Percentiles rank a stretch among this genome's conserved stretches.
phyloP scores from a whole-genome alignment of 2,113 vertebrate genomes.

The Turnix velox region DNA sequence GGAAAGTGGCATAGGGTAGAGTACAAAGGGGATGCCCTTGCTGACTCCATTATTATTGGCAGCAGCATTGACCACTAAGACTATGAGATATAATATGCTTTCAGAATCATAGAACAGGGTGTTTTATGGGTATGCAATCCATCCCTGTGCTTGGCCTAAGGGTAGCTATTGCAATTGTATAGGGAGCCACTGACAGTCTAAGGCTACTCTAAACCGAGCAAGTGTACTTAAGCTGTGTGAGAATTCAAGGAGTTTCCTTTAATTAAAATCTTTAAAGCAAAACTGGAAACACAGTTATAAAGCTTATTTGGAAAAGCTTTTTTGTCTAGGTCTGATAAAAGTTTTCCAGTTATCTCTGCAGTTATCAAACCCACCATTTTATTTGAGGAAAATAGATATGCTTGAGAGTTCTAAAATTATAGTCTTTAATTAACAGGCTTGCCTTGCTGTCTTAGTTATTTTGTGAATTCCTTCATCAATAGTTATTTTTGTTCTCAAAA shows the following conservation, averaged over 20 bases:
- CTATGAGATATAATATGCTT: background rate
- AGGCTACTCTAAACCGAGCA: background rate
- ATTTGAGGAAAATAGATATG: background rate
- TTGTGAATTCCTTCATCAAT: background rate
- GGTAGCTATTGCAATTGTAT: background rate
- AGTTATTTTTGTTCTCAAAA: background rate
- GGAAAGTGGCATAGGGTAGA: background rate
- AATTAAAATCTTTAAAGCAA: background rate
- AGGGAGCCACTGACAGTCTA: background rate
- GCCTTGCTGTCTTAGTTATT: background rate
- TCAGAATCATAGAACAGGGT: background rate
- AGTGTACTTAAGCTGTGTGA: background rate
- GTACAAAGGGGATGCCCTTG: background rate
- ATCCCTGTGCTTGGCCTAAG: background rate
- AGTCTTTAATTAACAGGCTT: background rate
- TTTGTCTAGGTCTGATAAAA: background rate
- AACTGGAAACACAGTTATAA: background rate
- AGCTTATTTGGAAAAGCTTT: background rate
- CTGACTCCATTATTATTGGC: background rate
- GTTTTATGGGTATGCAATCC: background rate
- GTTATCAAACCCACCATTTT: background rate
- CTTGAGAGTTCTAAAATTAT: background rate
- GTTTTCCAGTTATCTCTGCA: background rate
- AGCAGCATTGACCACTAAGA: background rate
- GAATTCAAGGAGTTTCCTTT: background rate